A percentile compares a stretch with the other conserved stretches of the same genome.
phyloP scores from a whole-genome alignment of 2,888 invertebrate genomes.

The Trichogramma dendrolimi region DNA sequence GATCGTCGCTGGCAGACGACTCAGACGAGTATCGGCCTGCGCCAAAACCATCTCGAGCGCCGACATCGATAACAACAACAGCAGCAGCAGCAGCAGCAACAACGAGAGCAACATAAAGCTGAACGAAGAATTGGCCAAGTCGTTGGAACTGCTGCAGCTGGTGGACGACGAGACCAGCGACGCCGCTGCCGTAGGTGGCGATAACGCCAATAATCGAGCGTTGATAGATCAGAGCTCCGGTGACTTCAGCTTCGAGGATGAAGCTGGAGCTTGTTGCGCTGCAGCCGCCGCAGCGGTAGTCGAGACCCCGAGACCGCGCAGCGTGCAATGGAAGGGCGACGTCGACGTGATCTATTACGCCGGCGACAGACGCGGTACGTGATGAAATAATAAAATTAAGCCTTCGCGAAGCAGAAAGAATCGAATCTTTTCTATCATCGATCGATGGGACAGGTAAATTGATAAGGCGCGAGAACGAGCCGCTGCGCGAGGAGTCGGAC shows the following conservation, averaged over 20 bases:
- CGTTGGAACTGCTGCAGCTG: no score
- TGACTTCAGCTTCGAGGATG: no score
- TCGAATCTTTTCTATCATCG: neutral
- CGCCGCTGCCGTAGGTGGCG: conserved; percentile 9
- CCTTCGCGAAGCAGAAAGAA: neutral
- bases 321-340: conserved; percentile 52
- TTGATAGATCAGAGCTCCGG: no score
- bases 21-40: no score
- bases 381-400: no score
- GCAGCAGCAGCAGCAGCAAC: no score
- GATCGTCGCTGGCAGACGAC: no score
- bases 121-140: no score
- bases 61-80: no score
- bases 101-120: no score
- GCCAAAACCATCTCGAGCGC: no score
- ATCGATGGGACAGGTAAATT: conserved; percentile 14
- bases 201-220: neutral
- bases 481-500: conserved; percentile 62
- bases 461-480: conserved; percentile 58
- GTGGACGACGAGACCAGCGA: neutral
- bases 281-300: conserved; percentile 9
- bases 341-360: conserved; percentile 63
- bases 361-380: conserved; percentile 51
- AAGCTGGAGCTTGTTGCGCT: no score
- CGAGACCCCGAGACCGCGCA: conserved; percentile 12